A percentile compares a stretch with the other conserved stretches of the same genome.
phyloP scores from a whole-genome alignment of 2,888 invertebrate genomes.

The Amiota communis region DNA sequence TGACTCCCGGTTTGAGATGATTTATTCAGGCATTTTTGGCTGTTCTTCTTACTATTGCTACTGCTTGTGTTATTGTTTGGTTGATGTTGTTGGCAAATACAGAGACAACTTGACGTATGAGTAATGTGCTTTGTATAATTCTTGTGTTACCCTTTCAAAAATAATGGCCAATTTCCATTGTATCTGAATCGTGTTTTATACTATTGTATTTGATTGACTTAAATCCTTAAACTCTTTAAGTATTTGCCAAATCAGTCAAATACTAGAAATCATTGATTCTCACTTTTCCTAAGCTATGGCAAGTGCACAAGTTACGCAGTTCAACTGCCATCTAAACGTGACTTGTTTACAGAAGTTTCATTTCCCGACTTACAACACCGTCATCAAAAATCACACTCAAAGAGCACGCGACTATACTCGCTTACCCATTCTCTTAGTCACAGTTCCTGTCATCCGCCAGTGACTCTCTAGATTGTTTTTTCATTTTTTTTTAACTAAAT shows the following conservation, averaged over 20 bases:
- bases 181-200: too few species aligned
- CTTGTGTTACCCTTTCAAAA: too few species aligned
- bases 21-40: constrained; percentile 14
- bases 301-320: constrained; percentile 26
- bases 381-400: background rate
- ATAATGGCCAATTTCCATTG: too few species aligned
- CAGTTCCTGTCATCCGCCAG: background rate
- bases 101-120: constrained; percentile 21
- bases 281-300: too few species aligned
- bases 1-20: constrained; percentile 18
- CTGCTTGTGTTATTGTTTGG: background rate
- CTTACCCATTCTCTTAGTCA: background rate
- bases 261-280: too few species aligned
- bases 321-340: constrained; percentile 37
- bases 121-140: background rate
- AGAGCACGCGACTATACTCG: constrained; percentile 7
- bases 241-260: too few species aligned
- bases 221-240: too few species aligned
- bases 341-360: constrained; percentile 29
- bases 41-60: background rate
- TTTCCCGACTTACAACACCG: background rate
- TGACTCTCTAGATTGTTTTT: background rate
- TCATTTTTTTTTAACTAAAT: background rate
- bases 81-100: background rate
- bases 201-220: too few species aligned